A percentile compares a stretch with the other conserved stretches of the same genome.
These are phyloP conservation scores for Coryphaenoides rupestris DNA, from an alignment of 2,113 vertebrate genomes.

Conservation along the genomic window DNA sequence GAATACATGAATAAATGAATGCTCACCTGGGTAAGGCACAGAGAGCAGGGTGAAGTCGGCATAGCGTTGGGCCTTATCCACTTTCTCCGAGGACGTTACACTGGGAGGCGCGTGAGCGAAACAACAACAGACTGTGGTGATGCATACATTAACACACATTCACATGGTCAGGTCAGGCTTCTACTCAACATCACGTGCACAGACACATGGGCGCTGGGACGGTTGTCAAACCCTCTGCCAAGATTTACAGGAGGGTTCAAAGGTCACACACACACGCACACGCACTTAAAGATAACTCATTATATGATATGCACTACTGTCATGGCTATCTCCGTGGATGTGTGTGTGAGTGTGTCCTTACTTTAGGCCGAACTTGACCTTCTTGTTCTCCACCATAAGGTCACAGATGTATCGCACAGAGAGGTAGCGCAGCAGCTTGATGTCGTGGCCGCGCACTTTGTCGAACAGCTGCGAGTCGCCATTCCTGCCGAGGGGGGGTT, in stretches of 20 bases:
- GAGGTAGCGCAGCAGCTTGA: slow-evolving; percentile 92
- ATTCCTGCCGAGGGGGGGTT: slow-evolving; percentile 69
- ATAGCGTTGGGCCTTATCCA: slow-evolving; percentile 97
- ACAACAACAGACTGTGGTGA: too few species aligned
- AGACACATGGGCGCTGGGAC: too few species aligned
- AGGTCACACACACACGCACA: too few species aligned
- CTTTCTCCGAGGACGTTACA: slow-evolving; percentile 97
- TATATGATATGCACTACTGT: too few species aligned
- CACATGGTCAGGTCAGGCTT: too few species aligned
- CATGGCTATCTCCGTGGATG: background rate
- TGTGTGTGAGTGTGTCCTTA: slow-evolving; percentile 66
- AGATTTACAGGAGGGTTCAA: too few species aligned
- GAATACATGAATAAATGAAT: background rate
- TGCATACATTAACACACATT: too few species aligned
- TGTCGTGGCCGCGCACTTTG: slow-evolving; percentile 94
- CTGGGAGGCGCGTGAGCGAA: slow-evolving; percentile 55
- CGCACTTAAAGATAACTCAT: too few species aligned
- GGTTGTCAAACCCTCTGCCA: too few species aligned
- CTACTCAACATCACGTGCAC: too few species aligned
- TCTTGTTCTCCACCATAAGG: slow-evolving; percentile 99
- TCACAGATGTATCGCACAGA: slow-evolving; percentile 96
- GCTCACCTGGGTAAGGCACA: slow-evolving; percentile 94
- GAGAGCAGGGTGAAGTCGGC: slow-evolving; percentile 97
- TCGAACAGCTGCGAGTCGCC: slow-evolving; percentile 95
- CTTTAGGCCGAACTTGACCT: slow-evolving; percentile 99